Evolutionary conservation across 2,888 invertebrate species (phyloP), one percentile per base, ranked within the genome.

Genomic region (Lymantria monacha): DNA sequence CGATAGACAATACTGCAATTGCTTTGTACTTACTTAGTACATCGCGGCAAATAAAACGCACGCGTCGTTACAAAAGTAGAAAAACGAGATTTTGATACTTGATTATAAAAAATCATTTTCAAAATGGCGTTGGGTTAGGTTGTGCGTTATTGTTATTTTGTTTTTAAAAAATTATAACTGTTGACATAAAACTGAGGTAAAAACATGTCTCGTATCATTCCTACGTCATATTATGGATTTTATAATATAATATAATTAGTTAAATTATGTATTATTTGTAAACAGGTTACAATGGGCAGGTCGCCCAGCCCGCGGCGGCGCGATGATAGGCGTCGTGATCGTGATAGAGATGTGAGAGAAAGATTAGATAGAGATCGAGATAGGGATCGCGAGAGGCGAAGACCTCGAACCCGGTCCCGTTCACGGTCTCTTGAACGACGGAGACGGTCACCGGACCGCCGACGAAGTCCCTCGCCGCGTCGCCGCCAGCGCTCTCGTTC

Each of bases 241-340:
- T 11, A 36, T 36, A n/a, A 36, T 1, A 7, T 10, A 31, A 31
- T 10, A 42, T 37, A 31, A 30, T 14, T 46, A 30, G 48, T 46
- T 53, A 43, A 22, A 53, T 51, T 13, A 44, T 53, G 37, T 31
- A 31, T 41, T 31, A 51, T 37, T 49, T 55, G 50, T 36, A 50
- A 62, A 45, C 60, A 64, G 69, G 76, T 73, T 74, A 77, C 73
- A 68, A 91, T 90, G 92, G 91, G 88, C 66, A 85, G 91, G 59
- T 88, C 91, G 72, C 91, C 91, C 52, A 91, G 91, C 72, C 91
- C 91, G 57, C 81, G 87, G 66, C 87, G 90, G 69, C 87, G 89
- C 65, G 88, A 88, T 42, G 87, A 87, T 41, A 73, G 85, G 58
- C 78, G 83, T 44, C 76, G 81, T 9, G 74, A 78, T 47, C 49